These are phyloP conservation scores for Cossypha heuglini DNA, from an alignment of 2,797 vertebrate species.

Conservation along the genomic window DNA sequence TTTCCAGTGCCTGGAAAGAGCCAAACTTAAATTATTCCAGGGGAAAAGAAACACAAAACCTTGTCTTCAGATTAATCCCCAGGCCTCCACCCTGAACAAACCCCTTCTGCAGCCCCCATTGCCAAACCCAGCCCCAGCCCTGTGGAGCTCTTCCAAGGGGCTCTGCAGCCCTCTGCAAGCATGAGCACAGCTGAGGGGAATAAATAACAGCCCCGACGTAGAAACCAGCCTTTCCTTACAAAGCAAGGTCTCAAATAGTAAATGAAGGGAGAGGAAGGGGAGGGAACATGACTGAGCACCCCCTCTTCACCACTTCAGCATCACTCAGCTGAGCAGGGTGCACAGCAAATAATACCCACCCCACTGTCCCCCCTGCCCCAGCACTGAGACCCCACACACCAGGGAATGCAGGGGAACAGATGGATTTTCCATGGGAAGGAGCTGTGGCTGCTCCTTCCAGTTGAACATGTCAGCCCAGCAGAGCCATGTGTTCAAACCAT, in stretches of 20 bases:
- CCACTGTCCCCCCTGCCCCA: neutral
- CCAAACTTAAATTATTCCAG: neutral
- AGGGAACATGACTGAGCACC: neutral
- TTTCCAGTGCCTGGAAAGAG: neutral
- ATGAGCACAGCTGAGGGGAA: neutral
- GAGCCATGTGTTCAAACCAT: slow-evolving; percentile 28
- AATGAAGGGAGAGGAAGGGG: neutral
- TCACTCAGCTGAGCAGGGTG: neutral
- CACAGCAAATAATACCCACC: neutral
- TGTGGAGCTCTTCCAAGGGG: neutral
- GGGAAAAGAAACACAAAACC: neutral
- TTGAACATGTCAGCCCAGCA: neutral
- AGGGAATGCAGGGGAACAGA: slow-evolving; percentile 54
- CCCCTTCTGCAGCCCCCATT: slow-evolving; percentile 16
- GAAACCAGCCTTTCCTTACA: neutral
- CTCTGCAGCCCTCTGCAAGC: neutral
- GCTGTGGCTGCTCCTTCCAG: slow-evolving; percentile 28
- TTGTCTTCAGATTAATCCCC: neutral
- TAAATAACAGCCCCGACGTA: neutral
- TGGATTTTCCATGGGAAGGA: slow-evolving; percentile 63
- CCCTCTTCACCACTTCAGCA: neutral
- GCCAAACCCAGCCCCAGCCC: neutral
- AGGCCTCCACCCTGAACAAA: neutral
- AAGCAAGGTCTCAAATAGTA: neutral
- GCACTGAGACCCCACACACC: neutral